Percentiles rank a stretch among this genome's conserved stretches.
Evolutionary conservation across 1,140 invertebrate species (phyloP).

Genomic region (Lucilia cuprina): DNA sequence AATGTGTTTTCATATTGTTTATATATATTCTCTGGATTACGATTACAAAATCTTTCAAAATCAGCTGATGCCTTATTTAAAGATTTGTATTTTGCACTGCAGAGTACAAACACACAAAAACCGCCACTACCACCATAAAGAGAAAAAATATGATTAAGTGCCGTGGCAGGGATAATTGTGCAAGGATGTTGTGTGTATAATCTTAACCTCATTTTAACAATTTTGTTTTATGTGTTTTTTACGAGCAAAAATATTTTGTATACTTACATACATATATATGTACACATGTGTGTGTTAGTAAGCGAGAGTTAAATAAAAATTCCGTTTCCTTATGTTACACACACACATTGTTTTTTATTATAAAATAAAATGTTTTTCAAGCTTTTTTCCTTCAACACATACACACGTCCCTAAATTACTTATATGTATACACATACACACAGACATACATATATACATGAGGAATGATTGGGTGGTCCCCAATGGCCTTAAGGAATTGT

Average conservation of each 20-base stretch:
- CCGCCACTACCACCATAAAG: neutral
- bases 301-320: neutral
- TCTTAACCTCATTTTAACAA: neutral
- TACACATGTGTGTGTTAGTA: neutral
- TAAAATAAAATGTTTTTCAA: neutral
- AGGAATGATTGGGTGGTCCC: conserved; percentile 28
- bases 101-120: neutral
- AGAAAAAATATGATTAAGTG: neutral
- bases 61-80: too few relatives aligned
- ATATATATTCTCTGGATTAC: too few relatives aligned
- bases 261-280: too few relatives aligned
- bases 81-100: too few relatives aligned
- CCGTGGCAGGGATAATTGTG: neutral
- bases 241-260: neutral
- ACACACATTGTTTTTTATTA: neutral
- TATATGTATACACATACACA: neutral
- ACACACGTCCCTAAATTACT: neutral
- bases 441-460: neutral
- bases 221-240: neutral
- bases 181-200: too few relatives aligned
- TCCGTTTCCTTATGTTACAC: neutral
- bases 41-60: too few relatives aligned
- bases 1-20: too few relatives aligned
- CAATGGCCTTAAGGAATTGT: conserved; percentile 34
- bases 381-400: neutral